A percentile compares a stretch with the other conserved stretches of the same genome.
phyloP scores from a whole-genome alignment of 2,797 vertebrate genomes.

The Mormyrops attenuatus region DNA sequence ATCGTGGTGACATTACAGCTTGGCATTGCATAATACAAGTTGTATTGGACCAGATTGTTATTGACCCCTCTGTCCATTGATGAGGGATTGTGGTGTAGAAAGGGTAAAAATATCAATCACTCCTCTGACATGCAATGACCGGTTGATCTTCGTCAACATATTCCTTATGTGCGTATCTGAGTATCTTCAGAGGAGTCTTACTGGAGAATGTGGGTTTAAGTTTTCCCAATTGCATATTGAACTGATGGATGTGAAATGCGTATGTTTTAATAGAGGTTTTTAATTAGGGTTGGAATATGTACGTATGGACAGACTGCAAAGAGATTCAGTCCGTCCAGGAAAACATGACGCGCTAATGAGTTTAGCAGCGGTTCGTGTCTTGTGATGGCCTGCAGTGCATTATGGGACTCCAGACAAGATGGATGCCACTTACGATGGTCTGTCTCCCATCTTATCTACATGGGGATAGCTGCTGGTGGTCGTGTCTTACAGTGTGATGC shows the following conservation, averaged over 20 bases:
- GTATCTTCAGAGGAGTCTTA: neutral
- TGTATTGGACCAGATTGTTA: neutral
- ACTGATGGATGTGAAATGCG: neutral
- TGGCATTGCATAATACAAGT: neutral
- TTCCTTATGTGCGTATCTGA: neutral
- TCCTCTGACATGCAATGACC: neutral
- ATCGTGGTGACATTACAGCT: neutral
- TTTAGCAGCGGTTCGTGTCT: neutral
- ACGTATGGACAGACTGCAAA: neutral
- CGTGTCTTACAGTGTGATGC: neutral
- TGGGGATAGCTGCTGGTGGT: neutral
- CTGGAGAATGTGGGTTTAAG: neutral
- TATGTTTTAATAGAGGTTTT: neutral
- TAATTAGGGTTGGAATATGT: neutral
- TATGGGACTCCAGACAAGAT: neutral
- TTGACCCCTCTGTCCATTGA: neutral
- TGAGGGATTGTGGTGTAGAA: neutral
- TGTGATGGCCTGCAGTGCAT: neutral
- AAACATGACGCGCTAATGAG: neutral
- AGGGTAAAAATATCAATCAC: neutral
- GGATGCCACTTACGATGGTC: neutral
- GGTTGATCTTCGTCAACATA: neutral
- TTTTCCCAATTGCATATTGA: neutral
- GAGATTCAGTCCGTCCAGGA: neutral
- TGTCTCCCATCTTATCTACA: neutral